Evolutionary conservation across 2,113 vertebrate species (phyloP), one percentile per base, ranked within the genome.

Genomic region (Amphiprion percula): DNA sequence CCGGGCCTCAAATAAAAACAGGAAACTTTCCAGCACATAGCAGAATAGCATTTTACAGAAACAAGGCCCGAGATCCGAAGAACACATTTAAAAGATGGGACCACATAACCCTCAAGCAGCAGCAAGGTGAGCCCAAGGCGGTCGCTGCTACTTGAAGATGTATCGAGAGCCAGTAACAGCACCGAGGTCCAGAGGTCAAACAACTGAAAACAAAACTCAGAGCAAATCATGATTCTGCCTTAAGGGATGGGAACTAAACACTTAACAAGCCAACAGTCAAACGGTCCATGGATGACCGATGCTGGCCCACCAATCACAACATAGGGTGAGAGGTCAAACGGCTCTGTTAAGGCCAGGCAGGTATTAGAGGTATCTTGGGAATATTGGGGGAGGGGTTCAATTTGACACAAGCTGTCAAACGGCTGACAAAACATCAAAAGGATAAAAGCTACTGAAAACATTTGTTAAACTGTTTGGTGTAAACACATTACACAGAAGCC

Each of bases 181-280:
- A 28, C 30, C 26, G 0, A 16, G 75, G 76, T 87, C 26, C 74
- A 72, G 30, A 60, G 80, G 90, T 92, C 89, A 93, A 88, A 89
- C 84, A 77, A 87, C 76, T 91, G 82, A 92, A 93, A 91, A 87
- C 17, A 0, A 85, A 88, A 82, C 77, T 87, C 65, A 26, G 50
- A 74, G 76, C 62, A 63, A 88, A 86, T 80, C 79, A 60, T 28
- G 63, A 89, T 68, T 81, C 75, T 70, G 90, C 89, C 84, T 74
- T 19, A 37, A 37, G 80, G 90, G 80, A 87, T 72, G 63, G 74
- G 83, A 90, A 88, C 79, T 58, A 21, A 88, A 85, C 86, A 93
- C 90, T 93, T 91, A 90, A 92, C 79, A 88, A 87, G 79, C 89
- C 91, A 79, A 59, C 65, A 61, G 78, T 81, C 83, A 90, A 89